Base-by-base conservation (phyloP, 1,140 invertebrate genomes). In the Doryteuthis pealeii region DNA sequence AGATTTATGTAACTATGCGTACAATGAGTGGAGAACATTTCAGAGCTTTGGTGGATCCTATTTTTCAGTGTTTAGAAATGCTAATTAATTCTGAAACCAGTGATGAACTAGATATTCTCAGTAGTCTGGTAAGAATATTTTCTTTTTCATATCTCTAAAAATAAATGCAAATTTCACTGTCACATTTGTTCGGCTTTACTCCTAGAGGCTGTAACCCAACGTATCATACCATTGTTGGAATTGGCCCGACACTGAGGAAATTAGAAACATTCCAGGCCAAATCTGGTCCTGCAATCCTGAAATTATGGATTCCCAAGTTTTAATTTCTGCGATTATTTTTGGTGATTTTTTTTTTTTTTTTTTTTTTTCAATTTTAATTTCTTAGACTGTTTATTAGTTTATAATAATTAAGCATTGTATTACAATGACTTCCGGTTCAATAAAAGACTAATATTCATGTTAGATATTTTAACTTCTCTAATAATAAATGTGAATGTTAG, bases 1-100 rank as follows among this genome's bases (percentile, higher is more conserved):
- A 82, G 30, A 66, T 82, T 6, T 80, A 79, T 58, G 62, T 67
- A n/a, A 77, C 77, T 30, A 78, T 82, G 79, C 72, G 76, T 49
- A 71, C 76, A 31, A 70, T 66, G 33, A 79, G 76, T 28, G 78
- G 81, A 18, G 79, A 82, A 67, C 72, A 72, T 15, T 76, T 82
- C 58, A 74, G 73, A 33, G 73, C 77, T 4, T 43, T 82, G 15
- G 68, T 78, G 14, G 70, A 26, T 0, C 81, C 81, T 3, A 77
- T 82, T 14, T 80, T 68, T 40, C 75, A 80, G 8, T 79, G 79
- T 66, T 40, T 78, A 6, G 77, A 80, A n/a, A 70, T 77, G 22
- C 76, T 79, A 0, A 1, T 68, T 1, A 30, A 68, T 30, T 31
- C 30, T 2, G 32, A 26, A 8, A 68, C 66, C 18, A 33, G 28